A percentile compares a stretch with the other conserved stretches of the same genome.
Conservation (phyloP, 1,140 invertebrate species). For the Drosophila teissieri region DNA sequence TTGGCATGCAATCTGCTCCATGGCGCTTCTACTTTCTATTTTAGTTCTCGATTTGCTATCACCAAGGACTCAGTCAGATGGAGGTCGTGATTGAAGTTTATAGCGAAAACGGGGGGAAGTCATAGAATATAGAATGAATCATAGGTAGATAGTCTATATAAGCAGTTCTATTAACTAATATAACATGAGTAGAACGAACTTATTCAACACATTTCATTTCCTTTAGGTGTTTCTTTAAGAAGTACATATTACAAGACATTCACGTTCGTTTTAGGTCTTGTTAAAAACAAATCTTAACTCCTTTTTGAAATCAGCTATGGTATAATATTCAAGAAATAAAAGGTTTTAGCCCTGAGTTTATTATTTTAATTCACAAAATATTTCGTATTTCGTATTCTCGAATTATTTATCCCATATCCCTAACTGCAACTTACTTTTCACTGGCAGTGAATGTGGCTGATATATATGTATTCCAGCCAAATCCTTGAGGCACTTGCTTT, state of each 20-base stretch:
- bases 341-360: no score
- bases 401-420: no score
- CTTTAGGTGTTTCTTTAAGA: no score
- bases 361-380: no score
- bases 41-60: conserved; percentile 43
- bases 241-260: no score
- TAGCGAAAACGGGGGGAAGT: background rate
- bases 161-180: background rate
- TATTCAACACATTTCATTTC: no score
- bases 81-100: conserved; percentile 25
- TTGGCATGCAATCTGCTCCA: conserved; percentile 63
- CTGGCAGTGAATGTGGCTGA: background rate
- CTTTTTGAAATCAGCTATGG: no score
- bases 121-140: background rate
- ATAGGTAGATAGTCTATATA: background rate
- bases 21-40: conserved; percentile 55
- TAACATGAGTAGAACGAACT: no score
- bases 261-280: no score
- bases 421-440: conserved; percentile 42
- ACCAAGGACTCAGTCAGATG: conserved; percentile 16
- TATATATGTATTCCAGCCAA: conserved; percentile 6
- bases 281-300: no score
- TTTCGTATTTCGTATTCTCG: no score
- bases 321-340: no score
- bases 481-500: background rate